phyloP scores from a whole-genome alignment of 2,797 vertebrate genomes.

The Spondyliosoma cantharus region DNA sequence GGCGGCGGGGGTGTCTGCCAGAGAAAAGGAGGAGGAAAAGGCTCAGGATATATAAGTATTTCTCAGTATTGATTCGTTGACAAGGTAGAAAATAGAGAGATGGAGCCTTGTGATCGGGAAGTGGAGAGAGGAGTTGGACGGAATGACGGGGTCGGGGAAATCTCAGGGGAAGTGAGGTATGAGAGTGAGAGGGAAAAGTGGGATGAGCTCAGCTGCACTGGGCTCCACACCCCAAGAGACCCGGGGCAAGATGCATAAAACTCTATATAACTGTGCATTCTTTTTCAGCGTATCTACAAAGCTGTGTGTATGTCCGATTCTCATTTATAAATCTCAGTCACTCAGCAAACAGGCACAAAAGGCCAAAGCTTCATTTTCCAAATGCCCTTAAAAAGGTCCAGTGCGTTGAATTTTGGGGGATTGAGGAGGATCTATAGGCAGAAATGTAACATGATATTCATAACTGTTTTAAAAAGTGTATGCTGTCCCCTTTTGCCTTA shows the following conservation, averaged over 20 bases:
- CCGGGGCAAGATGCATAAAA: neutral
- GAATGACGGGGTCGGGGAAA: slow-evolving; percentile 55
- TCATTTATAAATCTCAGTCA: too few relatives aligned
- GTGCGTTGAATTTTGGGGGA: too few relatives aligned
- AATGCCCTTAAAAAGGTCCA: too few relatives aligned
- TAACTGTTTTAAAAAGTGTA: too few relatives aligned
- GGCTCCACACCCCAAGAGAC: slow-evolving; percentile 36
- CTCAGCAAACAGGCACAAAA: too few relatives aligned
- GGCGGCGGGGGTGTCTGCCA: slow-evolving; percentile 16
- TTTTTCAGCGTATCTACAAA: too few relatives aligned
- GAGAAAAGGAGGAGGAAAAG: slow-evolving; percentile 22
- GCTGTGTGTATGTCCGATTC: too few relatives aligned
- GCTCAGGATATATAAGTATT: slow-evolving; percentile 26
- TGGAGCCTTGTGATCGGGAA: slow-evolving; percentile 37
- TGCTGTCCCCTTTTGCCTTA: too few relatives aligned
- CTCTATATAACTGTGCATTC: too few relatives aligned
- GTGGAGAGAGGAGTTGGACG: slow-evolving; percentile 36
- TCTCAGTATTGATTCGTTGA: slow-evolving; percentile 41
- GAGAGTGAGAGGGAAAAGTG: slow-evolving; percentile 35
- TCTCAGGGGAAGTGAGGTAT: slow-evolving; percentile 51
- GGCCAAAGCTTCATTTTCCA: too few relatives aligned
- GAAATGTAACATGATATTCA: too few relatives aligned
- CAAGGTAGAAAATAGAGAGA: slow-evolving; percentile 45
- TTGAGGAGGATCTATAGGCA: too few relatives aligned
- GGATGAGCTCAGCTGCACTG: slow-evolving; percentile 63